Evolutionary conservation across 2,113 vertebrate species (phyloP).

Genomic region (Ictalurus furcatus): DNA sequence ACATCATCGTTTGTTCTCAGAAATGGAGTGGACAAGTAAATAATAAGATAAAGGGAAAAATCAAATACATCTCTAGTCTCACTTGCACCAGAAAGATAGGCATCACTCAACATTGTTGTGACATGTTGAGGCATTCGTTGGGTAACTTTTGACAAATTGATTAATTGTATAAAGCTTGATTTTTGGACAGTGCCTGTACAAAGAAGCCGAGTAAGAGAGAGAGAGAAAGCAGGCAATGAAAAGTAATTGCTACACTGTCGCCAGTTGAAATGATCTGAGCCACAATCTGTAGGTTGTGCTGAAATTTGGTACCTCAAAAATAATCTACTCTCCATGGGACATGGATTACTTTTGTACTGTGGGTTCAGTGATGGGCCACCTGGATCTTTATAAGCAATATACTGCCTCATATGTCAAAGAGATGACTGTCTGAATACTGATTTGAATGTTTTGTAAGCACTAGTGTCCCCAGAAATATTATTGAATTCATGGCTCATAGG

Average conservation of each 20-base stretch:
- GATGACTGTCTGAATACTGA: conserved; percentile 9
- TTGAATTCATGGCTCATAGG: conserved; percentile 13
- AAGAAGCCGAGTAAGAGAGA: not conserved
- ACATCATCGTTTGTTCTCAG: conserved; percentile 31
- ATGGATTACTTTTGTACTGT: not conserved
- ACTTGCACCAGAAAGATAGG: not conserved
- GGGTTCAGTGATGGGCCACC: conserved; percentile 17
- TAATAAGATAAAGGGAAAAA: conserved; percentile 31
- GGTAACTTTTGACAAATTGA: conserved; percentile 39
- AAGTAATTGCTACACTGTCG: conserved; percentile 41
- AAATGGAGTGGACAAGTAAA: conserved; percentile 30
- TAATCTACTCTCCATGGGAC: not conserved
- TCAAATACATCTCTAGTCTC: not conserved
- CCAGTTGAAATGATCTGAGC: conserved; percentile 30
- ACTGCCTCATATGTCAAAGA: conserved; percentile 3
- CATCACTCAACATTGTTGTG: conserved; percentile 27
- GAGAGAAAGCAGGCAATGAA: not conserved
- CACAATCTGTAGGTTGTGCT: not conserved
- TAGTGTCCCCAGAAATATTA: conserved; percentile 17
- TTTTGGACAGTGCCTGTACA: conserved; percentile 9
- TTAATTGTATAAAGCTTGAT: conserved; percentile 33
- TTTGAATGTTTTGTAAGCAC: conserved; percentile 15
- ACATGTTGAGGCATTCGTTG: conserved; percentile 27
- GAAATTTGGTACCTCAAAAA: not conserved
- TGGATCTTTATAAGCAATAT: conserved; percentile 16